A percentile compares a stretch with the other conserved stretches of the same genome.
Evolutionary conservation across 2,888 invertebrate species (phyloP).

Genomic region (Autographa gamma): DNA sequence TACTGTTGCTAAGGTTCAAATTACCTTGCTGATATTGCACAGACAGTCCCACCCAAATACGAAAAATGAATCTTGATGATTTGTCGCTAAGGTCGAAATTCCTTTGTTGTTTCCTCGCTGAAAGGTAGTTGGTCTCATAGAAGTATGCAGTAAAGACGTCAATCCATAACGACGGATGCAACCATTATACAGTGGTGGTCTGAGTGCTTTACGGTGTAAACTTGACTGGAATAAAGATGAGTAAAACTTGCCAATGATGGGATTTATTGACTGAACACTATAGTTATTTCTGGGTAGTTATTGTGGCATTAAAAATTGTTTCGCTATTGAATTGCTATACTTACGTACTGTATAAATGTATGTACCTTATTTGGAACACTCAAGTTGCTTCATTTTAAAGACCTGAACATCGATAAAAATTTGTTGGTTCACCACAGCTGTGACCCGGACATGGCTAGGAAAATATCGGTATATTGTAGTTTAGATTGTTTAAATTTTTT

Average conservation of each 20-base stretch:
- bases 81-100: slow-evolving; percentile 38
- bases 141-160: slow-evolving; percentile 80
- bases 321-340: too few species aligned
- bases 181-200: slow-evolving; percentile 75
- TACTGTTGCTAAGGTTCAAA: slow-evolving; percentile 33
- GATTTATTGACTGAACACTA: slow-evolving; percentile 31
- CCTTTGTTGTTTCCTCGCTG: slow-evolving; percentile 32
- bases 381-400: too few species aligned
- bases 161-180: slow-evolving; percentile 77
- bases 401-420: too few species aligned
- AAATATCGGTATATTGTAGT: too few species aligned
- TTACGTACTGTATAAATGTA: too few species aligned
- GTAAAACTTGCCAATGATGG: slow-evolving; percentile 51
- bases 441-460: too few species aligned
- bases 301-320: background rate
- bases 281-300: slow-evolving; percentile 24
- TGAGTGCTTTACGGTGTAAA: slow-evolving; percentile 78
- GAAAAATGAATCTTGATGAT: background rate
- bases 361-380: too few species aligned
- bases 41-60: slow-evolving; percentile 18
- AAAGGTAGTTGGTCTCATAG: slow-evolving; percentile 63
- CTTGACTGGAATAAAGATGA: slow-evolving; percentile 69
- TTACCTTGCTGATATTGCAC: slow-evolving; percentile 6
- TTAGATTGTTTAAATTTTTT: too few species aligned
- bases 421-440: too few species aligned